Base-by-base conservation (phyloP, 2,797 vertebrate species). In the Acanthis flammea region DNA sequence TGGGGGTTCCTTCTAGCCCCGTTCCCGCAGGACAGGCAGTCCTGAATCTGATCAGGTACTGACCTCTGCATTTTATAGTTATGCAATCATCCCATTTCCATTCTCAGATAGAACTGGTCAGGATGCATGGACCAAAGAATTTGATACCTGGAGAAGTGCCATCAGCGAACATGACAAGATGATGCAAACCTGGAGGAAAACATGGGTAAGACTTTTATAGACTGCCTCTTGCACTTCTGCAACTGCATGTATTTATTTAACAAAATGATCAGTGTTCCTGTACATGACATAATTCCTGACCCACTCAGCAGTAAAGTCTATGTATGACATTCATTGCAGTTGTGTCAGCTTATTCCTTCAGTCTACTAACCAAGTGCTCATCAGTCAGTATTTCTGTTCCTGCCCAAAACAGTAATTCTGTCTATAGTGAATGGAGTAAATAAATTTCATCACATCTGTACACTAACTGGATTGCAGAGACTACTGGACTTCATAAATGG, bases 121-220 rank as follows among this genome's bases (percentile, higher is more conserved):
- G 97, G 96, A 98, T 76, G 93, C 95, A 84, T 98, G 98, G 97
- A 97, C 97, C 90, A 97, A 97, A 94, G 98, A 99, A 91, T 97
- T 99, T 44, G 96, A 97, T 37, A 97, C 97, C 45, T 99, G 99
- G 99, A 99, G 96, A 95, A 96, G 96, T 53, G 97, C 98, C 9
- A 97, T 98, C 37, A 97, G 88, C 31, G 98, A 99, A 44, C 99
- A 99, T 1, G 97, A 98, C 74, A 98, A 96, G 63, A 97, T 98
- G 96, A 98, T 99, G 94, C 98, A 98, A 85, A 98, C 95, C 96
- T 99, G 99, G 99, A 98, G 94, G 90, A 98, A 98, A 92, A 97
- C 98, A 3, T 99, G 98, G 99, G 99, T 99, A 98, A 11, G 98
- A 78, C 30, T 39, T 63, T 28, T 23, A 58, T 14, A 63, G 72